Conservation (phyloP, 2,888 invertebrate species). For the Spilarctia lutea region DNA sequence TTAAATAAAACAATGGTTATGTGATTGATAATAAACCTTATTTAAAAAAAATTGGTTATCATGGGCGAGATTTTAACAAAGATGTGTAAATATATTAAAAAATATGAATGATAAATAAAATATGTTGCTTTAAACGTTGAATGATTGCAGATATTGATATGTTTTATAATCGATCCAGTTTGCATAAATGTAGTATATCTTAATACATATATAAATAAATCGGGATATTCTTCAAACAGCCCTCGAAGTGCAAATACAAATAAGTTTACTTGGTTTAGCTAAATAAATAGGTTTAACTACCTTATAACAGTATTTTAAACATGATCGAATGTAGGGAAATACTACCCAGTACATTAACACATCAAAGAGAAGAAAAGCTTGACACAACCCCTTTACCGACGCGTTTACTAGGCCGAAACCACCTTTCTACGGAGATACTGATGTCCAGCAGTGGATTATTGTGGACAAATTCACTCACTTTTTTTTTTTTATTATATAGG, state of each 20-base stretch:
- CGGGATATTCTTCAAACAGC: background rate
- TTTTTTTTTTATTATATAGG: too few species aligned
- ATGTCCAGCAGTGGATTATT: too few species aligned
- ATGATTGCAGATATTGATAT: background rate
- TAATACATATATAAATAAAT: background rate
- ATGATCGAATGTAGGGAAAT: background rate
- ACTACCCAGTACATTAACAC: too few species aligned
- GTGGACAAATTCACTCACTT: background rate
- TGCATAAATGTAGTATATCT: too few species aligned
- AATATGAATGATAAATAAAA: background rate
- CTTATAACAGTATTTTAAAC: background rate
- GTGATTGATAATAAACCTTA: background rate
- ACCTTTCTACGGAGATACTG: too few species aligned
- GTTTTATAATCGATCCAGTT: too few species aligned
- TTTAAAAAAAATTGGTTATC: background rate
- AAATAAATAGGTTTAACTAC: background rate
- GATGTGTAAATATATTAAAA: background rate
- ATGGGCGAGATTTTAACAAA: background rate
- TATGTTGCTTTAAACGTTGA: background rate
- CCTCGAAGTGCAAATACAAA: background rate
- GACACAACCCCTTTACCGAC: background rate
- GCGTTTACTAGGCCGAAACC: too few species aligned
- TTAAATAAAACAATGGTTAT: background rate
- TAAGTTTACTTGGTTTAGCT: background rate
- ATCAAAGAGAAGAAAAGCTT: too few species aligned